Conservation (phyloP, 2,797 vertebrate species). For the Platyrinchus mystaceus region DNA sequence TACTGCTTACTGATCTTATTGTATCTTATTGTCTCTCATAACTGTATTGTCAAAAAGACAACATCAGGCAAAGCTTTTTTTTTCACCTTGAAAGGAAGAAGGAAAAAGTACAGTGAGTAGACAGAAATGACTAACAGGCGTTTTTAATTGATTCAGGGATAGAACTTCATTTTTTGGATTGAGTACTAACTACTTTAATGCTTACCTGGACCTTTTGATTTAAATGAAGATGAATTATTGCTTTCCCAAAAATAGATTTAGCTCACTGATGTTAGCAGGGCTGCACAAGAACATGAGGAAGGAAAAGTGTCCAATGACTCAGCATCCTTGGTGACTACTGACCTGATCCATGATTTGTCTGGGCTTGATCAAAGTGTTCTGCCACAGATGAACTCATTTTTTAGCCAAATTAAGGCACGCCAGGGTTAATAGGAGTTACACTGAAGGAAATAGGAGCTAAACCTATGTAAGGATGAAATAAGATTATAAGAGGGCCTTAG, state of each 20-base stretch:
- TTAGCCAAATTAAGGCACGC: background rate
- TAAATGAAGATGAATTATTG: background rate
- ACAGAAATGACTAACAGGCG: background rate
- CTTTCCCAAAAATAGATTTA: background rate
- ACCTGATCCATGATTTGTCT: background rate
- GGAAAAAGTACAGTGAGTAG: background rate
- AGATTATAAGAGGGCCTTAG: background rate
- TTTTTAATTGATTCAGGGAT: background rate
- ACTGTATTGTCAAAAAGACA: constrained; percentile 4
- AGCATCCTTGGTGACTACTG: background rate
- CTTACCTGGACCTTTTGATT: background rate
- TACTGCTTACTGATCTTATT: constrained; percentile 14
- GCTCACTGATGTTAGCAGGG: background rate
- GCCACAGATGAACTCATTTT: background rate
- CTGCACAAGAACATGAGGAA: background rate
- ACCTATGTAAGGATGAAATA: background rate
- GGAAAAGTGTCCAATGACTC: background rate
- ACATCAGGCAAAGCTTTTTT: background rate
- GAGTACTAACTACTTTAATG: background rate
- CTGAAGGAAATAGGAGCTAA: background rate
- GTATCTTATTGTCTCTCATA: constrained; percentile 6
- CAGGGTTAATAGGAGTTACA: background rate
- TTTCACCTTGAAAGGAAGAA: background rate
- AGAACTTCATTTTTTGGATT: background rate
- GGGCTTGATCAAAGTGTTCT: background rate